Conservation (phyloP, 2,113 vertebrate genomes). For the Pelecanus crispus region DNA sequence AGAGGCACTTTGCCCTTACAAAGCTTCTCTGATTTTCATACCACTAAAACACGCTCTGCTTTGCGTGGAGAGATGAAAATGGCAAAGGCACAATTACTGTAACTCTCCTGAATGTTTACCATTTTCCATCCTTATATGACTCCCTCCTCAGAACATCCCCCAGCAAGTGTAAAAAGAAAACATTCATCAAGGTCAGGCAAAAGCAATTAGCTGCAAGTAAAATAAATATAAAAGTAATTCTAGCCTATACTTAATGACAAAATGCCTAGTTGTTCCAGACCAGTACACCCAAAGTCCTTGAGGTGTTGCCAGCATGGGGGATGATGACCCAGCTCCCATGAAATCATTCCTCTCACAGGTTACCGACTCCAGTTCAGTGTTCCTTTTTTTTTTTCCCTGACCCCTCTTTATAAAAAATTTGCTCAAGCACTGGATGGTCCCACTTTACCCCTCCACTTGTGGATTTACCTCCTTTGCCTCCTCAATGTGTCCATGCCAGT, state of each 20-base stretch:
- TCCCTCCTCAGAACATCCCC: slow-evolving; percentile 3
- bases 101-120: background rate
- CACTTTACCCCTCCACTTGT: background rate
- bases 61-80: background rate
- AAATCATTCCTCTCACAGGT: background rate
- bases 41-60: background rate
- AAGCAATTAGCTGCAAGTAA: slow-evolving; percentile 35
- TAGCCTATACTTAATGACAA: slow-evolving; percentile 12
- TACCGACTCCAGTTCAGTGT: background rate
- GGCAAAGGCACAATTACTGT: slow-evolving; percentile 16
- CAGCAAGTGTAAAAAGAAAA: slow-evolving; percentile 41
- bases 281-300: slow-evolving; percentile 12
- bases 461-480: background rate
- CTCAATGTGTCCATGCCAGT: background rate
- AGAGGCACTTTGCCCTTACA: background rate
- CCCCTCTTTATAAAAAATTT: background rate
- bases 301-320: background rate
- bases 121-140: slow-evolving; percentile 15
- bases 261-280: slow-evolving; percentile 10
- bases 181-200: slow-evolving; percentile 27
- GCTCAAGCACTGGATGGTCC: background rate
- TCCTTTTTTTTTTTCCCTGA: background rate
- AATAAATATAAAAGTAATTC: slow-evolving; percentile 41
- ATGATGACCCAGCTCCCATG: background rate
- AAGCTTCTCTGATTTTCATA: background rate